Conservation (phyloP, 2,797 vertebrate species). For the Hypotaenidia okinawae region DNA sequence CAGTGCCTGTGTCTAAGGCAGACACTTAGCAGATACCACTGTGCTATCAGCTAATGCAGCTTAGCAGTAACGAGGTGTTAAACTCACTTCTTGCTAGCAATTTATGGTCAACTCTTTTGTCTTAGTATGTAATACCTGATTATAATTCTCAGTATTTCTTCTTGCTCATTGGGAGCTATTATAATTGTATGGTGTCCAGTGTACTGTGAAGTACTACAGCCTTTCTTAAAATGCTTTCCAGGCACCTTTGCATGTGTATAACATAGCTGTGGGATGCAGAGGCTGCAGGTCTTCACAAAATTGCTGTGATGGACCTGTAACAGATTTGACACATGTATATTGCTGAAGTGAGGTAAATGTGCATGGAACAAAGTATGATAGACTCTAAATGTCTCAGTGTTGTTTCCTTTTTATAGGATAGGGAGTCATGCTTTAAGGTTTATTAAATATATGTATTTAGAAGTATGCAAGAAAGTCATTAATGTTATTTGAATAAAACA, state of each 20-base stretch:
- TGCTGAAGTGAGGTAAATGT: background rate
- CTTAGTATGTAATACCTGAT: background rate
- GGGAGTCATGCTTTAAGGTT: background rate
- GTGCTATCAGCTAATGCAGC: background rate
- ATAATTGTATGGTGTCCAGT: background rate
- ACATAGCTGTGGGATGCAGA: background rate
- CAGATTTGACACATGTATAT: background rate
- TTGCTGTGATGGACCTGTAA: background rate
- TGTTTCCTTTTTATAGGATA: background rate
- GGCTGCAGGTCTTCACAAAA: background rate
- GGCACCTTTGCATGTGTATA: background rate
- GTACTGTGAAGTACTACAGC: background rate
- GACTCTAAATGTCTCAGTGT: background rate
- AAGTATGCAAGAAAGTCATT: no score
- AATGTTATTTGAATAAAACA: constrained; percentile 16
- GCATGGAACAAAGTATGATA: background rate
- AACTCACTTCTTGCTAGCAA: background rate
- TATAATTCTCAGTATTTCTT: background rate
- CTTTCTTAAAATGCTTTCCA: background rate
- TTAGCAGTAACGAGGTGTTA: background rate
- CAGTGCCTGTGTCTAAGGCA: background rate
- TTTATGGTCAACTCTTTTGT: background rate
- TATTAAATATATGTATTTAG: constrained; percentile 36
- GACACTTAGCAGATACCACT: background rate
- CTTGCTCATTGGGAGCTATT: background rate